These are phyloP conservation scores for Tolypeutes matacus DNA, from an alignment of 2,797 vertebrate species.

Conservation along the genomic window DNA sequence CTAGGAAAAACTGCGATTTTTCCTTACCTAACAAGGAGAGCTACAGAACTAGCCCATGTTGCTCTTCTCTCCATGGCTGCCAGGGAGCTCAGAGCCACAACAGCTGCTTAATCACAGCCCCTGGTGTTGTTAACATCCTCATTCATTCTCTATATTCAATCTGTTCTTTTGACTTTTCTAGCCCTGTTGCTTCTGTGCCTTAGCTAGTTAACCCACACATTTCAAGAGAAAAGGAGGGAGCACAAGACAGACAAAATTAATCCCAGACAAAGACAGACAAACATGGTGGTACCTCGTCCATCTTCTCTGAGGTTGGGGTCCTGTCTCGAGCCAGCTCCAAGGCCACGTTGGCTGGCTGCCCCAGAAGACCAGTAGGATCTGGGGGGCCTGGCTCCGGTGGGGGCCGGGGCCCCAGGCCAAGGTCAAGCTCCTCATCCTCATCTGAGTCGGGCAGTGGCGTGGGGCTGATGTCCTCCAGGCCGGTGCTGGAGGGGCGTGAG, in stretches of 20 bases:
- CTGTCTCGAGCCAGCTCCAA: slow-evolving; percentile 91
- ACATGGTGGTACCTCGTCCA: slow-evolving; percentile 92
- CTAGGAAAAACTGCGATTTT: neutral
- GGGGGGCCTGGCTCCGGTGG: slow-evolving; percentile 84
- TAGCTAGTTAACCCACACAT: neutral
- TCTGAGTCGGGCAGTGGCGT: slow-evolving; percentile 96
- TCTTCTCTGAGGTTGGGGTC: slow-evolving; percentile 92
- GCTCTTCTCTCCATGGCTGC: slow-evolving; percentile 18
- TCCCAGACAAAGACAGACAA: slow-evolving; percentile 46
- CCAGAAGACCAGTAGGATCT: slow-evolving; percentile 87
- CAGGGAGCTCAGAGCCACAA: slow-evolving; percentile 45
- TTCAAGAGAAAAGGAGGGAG: neutral
- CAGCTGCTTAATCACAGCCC: neutral
- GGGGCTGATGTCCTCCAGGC: slow-evolving; percentile 98
- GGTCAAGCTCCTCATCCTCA: slow-evolving; percentile 92
- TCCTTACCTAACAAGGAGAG: neutral
- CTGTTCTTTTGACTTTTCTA: neutral
- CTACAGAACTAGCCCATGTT: neutral
- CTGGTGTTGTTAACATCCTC: neutral
- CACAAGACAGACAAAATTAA: slow-evolving; percentile 26
- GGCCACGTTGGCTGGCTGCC: slow-evolving; percentile 85
- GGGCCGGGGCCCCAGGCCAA: slow-evolving; percentile 76
- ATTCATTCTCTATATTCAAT: neutral
- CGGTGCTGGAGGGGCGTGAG: slow-evolving; percentile 95
- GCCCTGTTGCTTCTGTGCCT: neutral